Conservation (phyloP, 2,113 vertebrate species). For the Riparia riparia region DNA sequence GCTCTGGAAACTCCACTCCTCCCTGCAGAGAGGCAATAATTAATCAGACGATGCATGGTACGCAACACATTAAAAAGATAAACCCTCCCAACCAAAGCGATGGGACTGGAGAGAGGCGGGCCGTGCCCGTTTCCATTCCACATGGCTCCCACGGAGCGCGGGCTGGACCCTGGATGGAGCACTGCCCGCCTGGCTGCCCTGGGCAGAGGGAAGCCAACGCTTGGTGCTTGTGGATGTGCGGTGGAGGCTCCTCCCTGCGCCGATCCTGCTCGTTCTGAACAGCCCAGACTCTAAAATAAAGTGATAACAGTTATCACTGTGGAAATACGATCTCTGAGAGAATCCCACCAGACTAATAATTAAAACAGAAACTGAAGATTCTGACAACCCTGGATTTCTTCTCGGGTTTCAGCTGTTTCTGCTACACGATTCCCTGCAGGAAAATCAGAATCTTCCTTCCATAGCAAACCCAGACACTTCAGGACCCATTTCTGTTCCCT, state of each 20-base stretch:
- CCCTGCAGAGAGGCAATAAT: slow-evolving; percentile 47
- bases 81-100: slow-evolving; percentile 22
- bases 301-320: not conserved
- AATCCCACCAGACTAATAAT: slow-evolving; percentile 40
- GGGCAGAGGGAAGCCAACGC: not conserved
- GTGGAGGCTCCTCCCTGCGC: not conserved
- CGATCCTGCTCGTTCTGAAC: not conserved
- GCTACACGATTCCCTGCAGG: not conserved
- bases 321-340: slow-evolving; percentile 3
- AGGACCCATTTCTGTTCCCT: not conserved
- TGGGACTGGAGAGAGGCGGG: not conserved
- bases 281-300: not conserved
- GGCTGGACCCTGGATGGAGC: fast-evolving
- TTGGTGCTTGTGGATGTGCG: fast-evolving
- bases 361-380: not conserved
- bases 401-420: not conserved
- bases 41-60: slow-evolving; percentile 34
- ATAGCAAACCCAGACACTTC: not conserved
- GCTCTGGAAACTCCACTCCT: slow-evolving; percentile 9
- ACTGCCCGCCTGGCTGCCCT: not conserved
- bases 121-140: not conserved
- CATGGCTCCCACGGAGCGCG: fast-evolving
- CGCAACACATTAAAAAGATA: slow-evolving; percentile 51
- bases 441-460: not conserved
- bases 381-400: not conserved